A percentile compares a stretch with the other conserved stretches of the same genome.
phyloP scores from a whole-genome alignment of 2,113 vertebrate genomes.

The Grammomys surdaster region DNA sequence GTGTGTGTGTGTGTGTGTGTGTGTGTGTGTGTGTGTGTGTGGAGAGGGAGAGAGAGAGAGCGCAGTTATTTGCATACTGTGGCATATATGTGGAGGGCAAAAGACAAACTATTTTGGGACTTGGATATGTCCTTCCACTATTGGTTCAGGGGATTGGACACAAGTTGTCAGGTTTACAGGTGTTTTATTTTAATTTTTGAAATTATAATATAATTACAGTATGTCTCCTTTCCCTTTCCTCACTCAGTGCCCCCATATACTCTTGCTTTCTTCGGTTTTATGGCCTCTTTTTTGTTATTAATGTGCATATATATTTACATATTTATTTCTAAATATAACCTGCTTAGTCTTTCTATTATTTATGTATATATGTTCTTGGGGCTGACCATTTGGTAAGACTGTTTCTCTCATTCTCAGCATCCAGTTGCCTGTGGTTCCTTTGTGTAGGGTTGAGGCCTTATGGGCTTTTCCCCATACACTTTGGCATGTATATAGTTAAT shows the following conservation, averaged over 20 bases:
- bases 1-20: too few relatives aligned
- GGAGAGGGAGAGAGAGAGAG: too few relatives aligned
- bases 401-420: background rate
- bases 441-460: background rate
- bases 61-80: background rate
- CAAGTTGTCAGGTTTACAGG: background rate
- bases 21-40: too few relatives aligned
- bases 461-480: background rate
- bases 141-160: background rate
- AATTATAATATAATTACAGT: background rate
- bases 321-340: background rate
- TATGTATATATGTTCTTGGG: background rate
- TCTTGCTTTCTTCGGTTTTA: background rate
- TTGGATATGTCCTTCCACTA: background rate
- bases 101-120: background rate
- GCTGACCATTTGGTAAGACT: background rate
- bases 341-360: background rate
- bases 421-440: background rate
- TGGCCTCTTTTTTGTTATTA: background rate
- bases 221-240: background rate
- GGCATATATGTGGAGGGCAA: background rate
- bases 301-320: background rate
- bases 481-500: background rate
- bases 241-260: background rate
- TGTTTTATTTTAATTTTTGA: background rate